Base-by-base conservation (phyloP, 2,113 vertebrate genomes). In the Microcebus ravelobensis region DNA sequence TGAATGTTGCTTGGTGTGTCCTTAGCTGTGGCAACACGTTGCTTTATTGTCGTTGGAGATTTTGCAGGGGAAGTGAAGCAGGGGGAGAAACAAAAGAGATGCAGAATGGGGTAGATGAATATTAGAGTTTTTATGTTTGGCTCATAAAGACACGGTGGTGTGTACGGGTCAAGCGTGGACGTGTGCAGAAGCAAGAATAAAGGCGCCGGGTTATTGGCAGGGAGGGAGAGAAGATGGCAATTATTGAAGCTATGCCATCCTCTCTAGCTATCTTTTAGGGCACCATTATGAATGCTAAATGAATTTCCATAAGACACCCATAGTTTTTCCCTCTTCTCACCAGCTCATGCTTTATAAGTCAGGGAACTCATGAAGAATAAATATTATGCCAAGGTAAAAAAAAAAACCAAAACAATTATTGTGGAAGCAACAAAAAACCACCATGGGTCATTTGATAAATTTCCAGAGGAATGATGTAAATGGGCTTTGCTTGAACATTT, bases 1-100 rank as follows among this genome's bases (percentile, higher is more conserved):
- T 94, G 91, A 97, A 91, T 57, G 80, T 93, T 84, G 23, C 81
- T 81, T 79, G 89, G 86, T 12, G 15, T 74, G 97, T 97, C 80
- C 92, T 97, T 94, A 84, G 61, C 95, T 87, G 73, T 14, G 63
- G 68, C 36, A 42, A 74, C 90, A 90, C 89, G 63, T 97, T 31
- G 77, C 91, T 81, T 95, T 87, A 91, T 90, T 96, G 89, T 96
- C 90, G 31, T 90, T 76, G 77, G 90, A 81, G 93, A 74, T 93
- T 97, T 88, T 96, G 59, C 70, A 61, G 84, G 81, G 90, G 87
- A 91, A 95, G 63, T 71, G 86, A 90, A 87, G 4, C 13, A 86
- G 94, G 68, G 87, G 80, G 77, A 97, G 97, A 95, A 96, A 98
- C 97, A 97, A 97, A 27, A 90, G 96, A 96, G 77, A 77, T 15